Conservation (phyloP, 2,113 vertebrate genomes). For the Neodon shergylaensis region DNA sequence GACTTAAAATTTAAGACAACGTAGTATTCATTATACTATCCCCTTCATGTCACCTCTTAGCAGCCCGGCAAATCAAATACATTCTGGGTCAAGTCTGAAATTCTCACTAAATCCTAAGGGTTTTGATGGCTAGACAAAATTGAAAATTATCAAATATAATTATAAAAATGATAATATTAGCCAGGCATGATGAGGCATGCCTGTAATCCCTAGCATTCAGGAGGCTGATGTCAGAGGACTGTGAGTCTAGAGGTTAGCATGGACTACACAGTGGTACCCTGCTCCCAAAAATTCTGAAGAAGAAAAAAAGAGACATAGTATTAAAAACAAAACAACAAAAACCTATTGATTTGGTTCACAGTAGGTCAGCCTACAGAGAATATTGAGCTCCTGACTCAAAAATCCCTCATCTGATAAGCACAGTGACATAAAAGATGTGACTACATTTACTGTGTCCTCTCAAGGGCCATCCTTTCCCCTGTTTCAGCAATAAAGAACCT, state of each 20-base stretch:
- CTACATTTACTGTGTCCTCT: not conserved
- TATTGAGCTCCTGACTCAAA: constrained; percentile 9
- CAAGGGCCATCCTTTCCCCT: not conserved
- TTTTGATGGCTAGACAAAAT: constrained; percentile 29
- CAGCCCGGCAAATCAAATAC: not conserved
- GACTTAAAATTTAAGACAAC: constrained; percentile 18
- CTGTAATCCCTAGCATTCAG: not conserved
- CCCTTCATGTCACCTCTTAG: not conserved
- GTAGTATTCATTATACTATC: not conserved
- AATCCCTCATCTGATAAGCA: constrained; percentile 10
- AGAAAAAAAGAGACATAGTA: not conserved
- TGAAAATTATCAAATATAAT: constrained; percentile 2
- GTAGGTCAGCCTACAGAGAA: not conserved
- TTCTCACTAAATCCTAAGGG: constrained; percentile 41
- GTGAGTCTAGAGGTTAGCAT: not conserved
- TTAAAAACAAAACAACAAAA: not conserved
- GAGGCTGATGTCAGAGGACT: not conserved
- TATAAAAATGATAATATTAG: constrained; percentile 13
- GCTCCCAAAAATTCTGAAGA: not conserved
- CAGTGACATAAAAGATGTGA: not conserved
- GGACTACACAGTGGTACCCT: not conserved
- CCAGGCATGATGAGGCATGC: not conserved
- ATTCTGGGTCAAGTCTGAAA: constrained; percentile 40
- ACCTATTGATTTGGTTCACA: not conserved
- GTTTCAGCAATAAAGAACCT: not conserved